phyloP scores from a whole-genome alignment of 1,140 invertebrate genomes.

The Metaphire vulgaris region DNA sequence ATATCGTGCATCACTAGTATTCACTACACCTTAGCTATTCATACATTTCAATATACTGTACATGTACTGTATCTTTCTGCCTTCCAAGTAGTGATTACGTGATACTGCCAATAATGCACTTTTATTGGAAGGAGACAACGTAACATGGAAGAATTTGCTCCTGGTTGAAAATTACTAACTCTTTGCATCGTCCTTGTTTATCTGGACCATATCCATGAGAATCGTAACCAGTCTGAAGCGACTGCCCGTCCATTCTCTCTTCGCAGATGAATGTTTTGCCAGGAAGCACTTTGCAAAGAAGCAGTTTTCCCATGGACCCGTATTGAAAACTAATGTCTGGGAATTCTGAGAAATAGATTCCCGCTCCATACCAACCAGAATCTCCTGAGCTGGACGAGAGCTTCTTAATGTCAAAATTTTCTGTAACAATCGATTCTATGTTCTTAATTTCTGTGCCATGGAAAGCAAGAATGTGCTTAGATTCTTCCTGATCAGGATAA shows the following conservation, averaged over 20 bases:
- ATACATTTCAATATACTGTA: no score
- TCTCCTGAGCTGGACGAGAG: neutral
- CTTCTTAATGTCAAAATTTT: neutral
- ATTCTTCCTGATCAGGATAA: neutral
- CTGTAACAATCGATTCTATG: neutral
- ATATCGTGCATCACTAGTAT: no score
- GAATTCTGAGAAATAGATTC: slow-evolving; percentile 10
- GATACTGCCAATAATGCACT: no score
- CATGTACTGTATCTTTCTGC: no score
- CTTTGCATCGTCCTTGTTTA: neutral
- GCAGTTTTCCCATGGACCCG: neutral
- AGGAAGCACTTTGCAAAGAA: slow-evolving; percentile 3
- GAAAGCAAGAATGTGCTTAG: neutral
- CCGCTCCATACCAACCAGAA: neutral
- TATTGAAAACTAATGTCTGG: neutral
- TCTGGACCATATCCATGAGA: neutral
- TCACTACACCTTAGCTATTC: no score
- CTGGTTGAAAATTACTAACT: neutral
- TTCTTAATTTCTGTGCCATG: neutral
- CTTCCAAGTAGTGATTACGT: no score
- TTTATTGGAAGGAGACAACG: neutral
- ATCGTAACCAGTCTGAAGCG: neutral
- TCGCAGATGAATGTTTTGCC: neutral
- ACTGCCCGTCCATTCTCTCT: neutral
- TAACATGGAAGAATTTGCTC: slow-evolving; percentile 11